Evolutionary conservation across 2,113 vertebrate genomes (phyloP).

Genomic region (Gallinago paraguaiae): DNA sequence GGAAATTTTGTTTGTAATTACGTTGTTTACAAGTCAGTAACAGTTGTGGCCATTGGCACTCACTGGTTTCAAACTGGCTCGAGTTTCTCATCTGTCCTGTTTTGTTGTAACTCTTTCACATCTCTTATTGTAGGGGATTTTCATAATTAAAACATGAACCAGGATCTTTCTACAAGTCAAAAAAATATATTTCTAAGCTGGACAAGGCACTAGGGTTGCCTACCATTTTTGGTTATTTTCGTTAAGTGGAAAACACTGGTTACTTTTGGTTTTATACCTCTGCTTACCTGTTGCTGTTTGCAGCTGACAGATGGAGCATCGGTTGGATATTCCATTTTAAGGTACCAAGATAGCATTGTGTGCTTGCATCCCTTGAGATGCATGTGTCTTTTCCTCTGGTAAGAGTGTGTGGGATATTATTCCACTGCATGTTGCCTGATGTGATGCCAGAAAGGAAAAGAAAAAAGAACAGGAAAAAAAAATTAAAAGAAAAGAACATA

Average conservation of each 20-base stretch:
- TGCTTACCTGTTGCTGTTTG: conserved; percentile 61
- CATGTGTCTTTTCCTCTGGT: conserved; percentile 55
- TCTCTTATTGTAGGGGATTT: not conserved
- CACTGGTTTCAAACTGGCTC: not conserved
- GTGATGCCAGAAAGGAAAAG: not conserved
- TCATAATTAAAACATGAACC: not conserved
- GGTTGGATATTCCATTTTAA: conserved; percentile 49
- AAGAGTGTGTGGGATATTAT: conserved; percentile 18
- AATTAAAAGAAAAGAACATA: not conserved
- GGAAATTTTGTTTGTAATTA: not conserved
- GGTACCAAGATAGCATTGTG: conserved; percentile 3
- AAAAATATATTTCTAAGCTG: not conserved
- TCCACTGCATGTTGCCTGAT: conserved; percentile 22
- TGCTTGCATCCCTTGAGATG: conserved; percentile 30
- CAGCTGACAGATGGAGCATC: conserved; percentile 41
- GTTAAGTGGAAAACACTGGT: not conserved
- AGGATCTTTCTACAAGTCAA: not conserved
- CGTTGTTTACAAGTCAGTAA: not conserved
- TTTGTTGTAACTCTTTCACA: not conserved
- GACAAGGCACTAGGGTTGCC: not conserved
- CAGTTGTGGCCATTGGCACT: not conserved
- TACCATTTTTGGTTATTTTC: not conserved
- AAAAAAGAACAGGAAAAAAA: not conserved
- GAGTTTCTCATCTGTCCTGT: not conserved
- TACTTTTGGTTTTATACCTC: conserved; percentile 25